These are phyloP conservation scores for Daktulosphaira vitifoliae DNA, from an alignment of 1,140 invertebrate genomes.

Conservation along the genomic window DNA sequence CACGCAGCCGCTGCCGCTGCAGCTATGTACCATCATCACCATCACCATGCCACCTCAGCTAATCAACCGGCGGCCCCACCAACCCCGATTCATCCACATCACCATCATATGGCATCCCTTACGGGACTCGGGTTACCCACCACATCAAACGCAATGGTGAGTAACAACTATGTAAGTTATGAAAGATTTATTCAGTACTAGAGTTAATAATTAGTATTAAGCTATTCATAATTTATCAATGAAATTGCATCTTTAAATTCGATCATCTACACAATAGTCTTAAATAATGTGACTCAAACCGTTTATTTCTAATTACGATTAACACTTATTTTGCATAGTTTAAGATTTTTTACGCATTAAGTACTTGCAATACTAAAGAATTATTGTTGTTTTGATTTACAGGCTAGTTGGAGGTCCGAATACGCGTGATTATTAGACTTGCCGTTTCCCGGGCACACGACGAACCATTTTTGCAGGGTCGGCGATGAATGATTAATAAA, in stretches of 20 bases:
- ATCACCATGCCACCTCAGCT: conserved; percentile 42
- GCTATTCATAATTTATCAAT: too few relatives aligned
- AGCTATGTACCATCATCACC: conserved; percentile 40
- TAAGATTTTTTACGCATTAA: too few relatives aligned
- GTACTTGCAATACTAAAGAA: too few relatives aligned
- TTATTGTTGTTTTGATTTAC: conserved; percentile 42
- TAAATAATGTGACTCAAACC: too few relatives aligned
- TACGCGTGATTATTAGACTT: conserved; percentile 45
- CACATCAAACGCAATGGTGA: conserved; percentile 51
- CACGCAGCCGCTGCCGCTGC: conserved; percentile 37
- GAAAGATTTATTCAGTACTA: neutral
- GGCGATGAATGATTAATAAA: neutral
- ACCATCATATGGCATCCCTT: conserved; percentile 49
- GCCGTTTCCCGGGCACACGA: conserved; percentile 24
- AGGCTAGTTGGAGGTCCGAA: conserved; percentile 49
- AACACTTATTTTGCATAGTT: too few relatives aligned
- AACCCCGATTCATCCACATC: conserved; percentile 46
- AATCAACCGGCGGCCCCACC: conserved; percentile 40
- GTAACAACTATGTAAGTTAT: conserved; percentile 35
- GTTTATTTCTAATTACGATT: too few relatives aligned
- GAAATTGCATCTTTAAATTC: too few relatives aligned
- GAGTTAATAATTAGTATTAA: neutral
- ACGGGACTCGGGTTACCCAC: conserved; percentile 48
- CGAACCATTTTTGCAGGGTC: conserved; percentile 21
- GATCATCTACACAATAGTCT: too few relatives aligned